Evolutionary conservation across 2,113 vertebrate species (phyloP), one percentile per base, ranked within the genome.

Genomic region (Vanacampus margaritifer): DNA sequence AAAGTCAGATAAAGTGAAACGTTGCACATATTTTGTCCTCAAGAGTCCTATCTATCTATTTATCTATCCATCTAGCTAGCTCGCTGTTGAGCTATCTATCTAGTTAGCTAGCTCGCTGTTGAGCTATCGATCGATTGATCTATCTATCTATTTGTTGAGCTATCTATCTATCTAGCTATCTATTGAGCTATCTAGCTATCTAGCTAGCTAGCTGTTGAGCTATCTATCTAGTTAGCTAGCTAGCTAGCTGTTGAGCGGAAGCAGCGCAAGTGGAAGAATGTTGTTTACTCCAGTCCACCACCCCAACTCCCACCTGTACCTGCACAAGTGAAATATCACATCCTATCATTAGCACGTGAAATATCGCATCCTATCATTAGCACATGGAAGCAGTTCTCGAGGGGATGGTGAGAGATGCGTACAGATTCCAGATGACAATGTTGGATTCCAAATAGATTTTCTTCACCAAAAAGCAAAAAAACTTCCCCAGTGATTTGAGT

Each of bases 401-500:
- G 67, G 51, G 65, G 64, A 71, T 36, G 63, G 41, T 71, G 72
- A 80, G 61, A 69, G 63, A 78, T 13, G 32, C 37, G 1, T 64
- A 67, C 43, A 60, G 3, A 54, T 59, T 70, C 23, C n/a, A 77
- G 12, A 66, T 57, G 45, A 51, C n/a, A 23, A 23, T 51, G 48
- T 46, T 71, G 51, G 64, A 69, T 69, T 75, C 13, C 0, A 5
- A 60, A 69, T 32, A 50, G 68, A 58, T 75, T 76, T 85, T 65
- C 64, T 58, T 61, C 36, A 50, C 54, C 36, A 62, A 72, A 71
- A 81, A 68, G 65, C 67, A 79, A 5, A 68, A 53, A 51, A 64
- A 69, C 60, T 64, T 16, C 54, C 79, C 50, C 17, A 63, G 71
- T 72, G 76, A 86, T 86, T 87, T 87, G 72, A 74, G 86, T 88